Evolutionary conservation across 2,113 vertebrate species (phyloP), one percentile per base, ranked within the genome.

Genomic region (Sorex fumeus): DNA sequence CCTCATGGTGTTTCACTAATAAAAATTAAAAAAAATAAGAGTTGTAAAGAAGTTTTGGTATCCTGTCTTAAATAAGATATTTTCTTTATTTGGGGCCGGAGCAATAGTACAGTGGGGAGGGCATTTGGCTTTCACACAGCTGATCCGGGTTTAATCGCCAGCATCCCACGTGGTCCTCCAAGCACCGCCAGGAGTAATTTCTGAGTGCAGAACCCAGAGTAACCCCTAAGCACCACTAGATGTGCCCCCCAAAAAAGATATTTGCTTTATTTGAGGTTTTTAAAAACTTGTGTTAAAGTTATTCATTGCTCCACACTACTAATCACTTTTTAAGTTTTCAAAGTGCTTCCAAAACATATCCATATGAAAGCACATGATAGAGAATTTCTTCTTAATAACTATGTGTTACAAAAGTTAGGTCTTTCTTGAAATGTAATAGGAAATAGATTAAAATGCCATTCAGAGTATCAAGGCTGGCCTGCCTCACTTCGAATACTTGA

Each of bases 321-420:
- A 21, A 43, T 72, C 3, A 9, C 72, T 60, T 27, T 36, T 82
- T 43, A 86, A 40, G 57, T 47, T 93, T 53, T 53, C 50, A 76
- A 43, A 84, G 53, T 53, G 36, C 43, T 88, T 92, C 43, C 47
- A 75, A 83, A 91, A 34, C 30, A 89, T 90, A 80, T 11, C 15
- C 69, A 28, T 71, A 60, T 80, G 13, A 12, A 21, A 45, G 21
- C 16, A 50, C 40, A 84, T 62, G 72, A 30, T 76, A 83, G 70
- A 87, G 47, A 84, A 78, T 13, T 40, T 10, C 5, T 79, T 12
- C 50, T 45, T n/a, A 83, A 64, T 18, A 72, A 84, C 13, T 75
- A 43, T 3, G 43, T 53, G 25, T 32, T 77, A 32, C 2, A 43
- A 67, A 66, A 72, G 34, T 8, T 43, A n/a, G 18, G 13, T 53